Conservation (phyloP, 2,888 invertebrate genomes). For the Ormyrus pomaceus region DNA sequence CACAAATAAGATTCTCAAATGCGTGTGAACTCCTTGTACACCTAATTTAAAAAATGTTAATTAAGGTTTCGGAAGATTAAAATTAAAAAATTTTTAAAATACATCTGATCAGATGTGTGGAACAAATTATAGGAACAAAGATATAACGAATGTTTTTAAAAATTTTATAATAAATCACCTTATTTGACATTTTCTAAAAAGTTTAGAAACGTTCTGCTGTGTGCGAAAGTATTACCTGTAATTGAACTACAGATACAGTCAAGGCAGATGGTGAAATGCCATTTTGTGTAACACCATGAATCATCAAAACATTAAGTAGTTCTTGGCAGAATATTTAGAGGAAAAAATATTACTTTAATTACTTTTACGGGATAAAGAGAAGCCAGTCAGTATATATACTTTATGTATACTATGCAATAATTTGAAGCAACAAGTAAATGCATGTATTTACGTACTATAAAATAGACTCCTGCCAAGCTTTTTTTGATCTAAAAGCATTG, state of each 20-base stretch:
- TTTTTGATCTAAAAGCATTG: constrained; percentile 46
- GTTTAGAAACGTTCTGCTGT: neutral
- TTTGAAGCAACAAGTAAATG: constrained; percentile 48
- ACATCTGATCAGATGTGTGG: no score
- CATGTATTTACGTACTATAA: constrained; percentile 14
- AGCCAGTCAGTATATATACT: constrained; percentile 21
- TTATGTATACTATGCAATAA: constrained; percentile 18
- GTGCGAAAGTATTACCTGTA: neutral
- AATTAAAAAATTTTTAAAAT: no score
- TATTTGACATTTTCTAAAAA: neutral
- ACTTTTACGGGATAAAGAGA: constrained; percentile 15
- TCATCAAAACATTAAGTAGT: constrained; percentile 21
- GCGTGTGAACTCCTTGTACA: no score
- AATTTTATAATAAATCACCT: neutral
- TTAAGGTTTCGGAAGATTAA: no score
- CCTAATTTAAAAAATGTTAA: no score
- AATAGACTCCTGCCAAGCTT: constrained; percentile 40
- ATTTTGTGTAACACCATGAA: constrained; percentile 9
- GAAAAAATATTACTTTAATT: constrained; percentile 20
- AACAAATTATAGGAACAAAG: no score
- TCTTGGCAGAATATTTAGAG: constrained; percentile 22
- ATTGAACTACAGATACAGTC: neutral
- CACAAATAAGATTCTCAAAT: no score
- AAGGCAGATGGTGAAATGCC: constrained; percentile 31
- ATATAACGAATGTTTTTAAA: neutral